Evolutionary conservation across 1,140 invertebrate genomes (phyloP).

Genomic region (Musca domestica): DNA sequence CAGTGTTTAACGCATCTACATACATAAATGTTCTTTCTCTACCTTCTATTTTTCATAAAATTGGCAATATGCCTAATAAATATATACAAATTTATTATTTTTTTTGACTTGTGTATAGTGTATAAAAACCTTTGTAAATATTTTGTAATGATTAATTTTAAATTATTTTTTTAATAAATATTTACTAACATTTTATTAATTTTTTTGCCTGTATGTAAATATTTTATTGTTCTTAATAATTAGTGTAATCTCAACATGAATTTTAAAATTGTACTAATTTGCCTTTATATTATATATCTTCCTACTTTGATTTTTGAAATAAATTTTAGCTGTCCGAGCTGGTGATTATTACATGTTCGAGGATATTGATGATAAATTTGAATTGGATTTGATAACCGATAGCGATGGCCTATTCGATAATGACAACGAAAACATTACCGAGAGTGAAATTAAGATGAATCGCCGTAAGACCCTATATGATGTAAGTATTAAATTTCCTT

Average conservation of each 20-base stretch:
- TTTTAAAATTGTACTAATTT: too few species aligned
- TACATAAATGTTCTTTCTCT: too few species aligned
- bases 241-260: background rate
- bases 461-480: conserved; percentile 47
- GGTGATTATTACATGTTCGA: conserved; percentile 99
- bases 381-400: conserved; percentile 69
- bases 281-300: background rate
- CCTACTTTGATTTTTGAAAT: background rate
- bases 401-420: conserved; percentile 46
- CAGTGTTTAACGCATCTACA: too few species aligned
- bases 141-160: background rate
- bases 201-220: background rate
- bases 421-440: conserved; percentile 48
- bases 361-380: conserved; percentile 80
- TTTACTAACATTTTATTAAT: background rate
- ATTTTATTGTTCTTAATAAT: background rate
- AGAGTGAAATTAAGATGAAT: conserved; percentile 52
- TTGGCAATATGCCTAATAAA: too few species aligned
- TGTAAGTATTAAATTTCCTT: conserved; percentile 35
- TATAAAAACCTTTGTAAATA: too few species aligned
- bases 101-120: too few species aligned
- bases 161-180: background rate
- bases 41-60: too few species aligned
- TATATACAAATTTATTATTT: too few species aligned
- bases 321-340: conserved; percentile 87